Evolutionary conservation across 2,888 invertebrate species (phyloP).

Genomic region (Norana najaformis): DNA sequence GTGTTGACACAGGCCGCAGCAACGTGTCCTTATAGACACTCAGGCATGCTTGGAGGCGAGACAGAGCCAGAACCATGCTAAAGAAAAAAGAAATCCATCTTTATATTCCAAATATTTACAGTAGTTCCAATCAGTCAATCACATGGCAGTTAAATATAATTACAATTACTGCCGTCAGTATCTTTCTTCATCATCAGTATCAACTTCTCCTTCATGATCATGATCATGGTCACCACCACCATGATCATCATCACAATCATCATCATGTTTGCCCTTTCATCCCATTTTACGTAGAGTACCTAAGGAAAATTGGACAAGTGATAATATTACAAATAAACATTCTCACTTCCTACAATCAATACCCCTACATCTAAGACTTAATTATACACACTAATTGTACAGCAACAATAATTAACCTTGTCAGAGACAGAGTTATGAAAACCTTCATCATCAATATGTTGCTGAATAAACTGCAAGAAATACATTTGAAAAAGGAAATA

Average conservation of each 20-base stretch:
- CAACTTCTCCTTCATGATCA: too few relatives aligned
- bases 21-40: neutral
- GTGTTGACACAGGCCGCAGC: neutral
- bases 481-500: neutral
- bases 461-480: neutral
- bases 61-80: neutral
- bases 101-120: neutral
- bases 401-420: neutral
- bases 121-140: neutral
- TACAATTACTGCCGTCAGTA: too few relatives aligned
- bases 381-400: neutral
- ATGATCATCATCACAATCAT: too few relatives aligned
- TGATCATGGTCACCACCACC: too few relatives aligned
- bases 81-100: neutral
- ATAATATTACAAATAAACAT: too few relatives aligned
- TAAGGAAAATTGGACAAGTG: too few relatives aligned
- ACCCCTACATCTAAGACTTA: neutral
- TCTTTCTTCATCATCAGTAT: too few relatives aligned
- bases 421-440: neutral
- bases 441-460: neutral
- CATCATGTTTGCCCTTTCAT: too few relatives aligned
- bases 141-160: neutral
- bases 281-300: too few relatives aligned
- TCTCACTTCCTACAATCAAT: neutral
- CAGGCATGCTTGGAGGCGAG: slow-evolving; percentile 7